Base-by-base conservation (phyloP, 2,113 vertebrate genomes). In the Cyanoramphus novaezelandiae region DNA sequence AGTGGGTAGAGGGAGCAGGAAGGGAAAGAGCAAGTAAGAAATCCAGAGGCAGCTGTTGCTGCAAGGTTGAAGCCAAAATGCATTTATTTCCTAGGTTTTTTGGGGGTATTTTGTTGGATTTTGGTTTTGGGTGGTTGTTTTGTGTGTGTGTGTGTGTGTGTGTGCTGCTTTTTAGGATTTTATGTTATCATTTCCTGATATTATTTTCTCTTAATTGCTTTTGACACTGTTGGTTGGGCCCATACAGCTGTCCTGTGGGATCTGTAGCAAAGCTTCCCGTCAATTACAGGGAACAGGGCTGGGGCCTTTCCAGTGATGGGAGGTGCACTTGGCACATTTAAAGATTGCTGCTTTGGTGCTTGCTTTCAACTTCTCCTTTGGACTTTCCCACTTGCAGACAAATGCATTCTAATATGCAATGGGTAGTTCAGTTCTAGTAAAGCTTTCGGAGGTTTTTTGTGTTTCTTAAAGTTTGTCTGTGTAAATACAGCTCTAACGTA, bases 191-290 rank as follows among this genome's bases (percentile, higher is more conserved):
- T 49, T 49, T 82, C 15, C 37, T 89, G 10, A 17, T 3, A 2
- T 77, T 53, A 3, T 13, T 13, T 8, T 84, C 29, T 41, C 29
- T 64, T 39, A 33, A 31, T 11, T 91, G 39, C 37, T 77, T 88
- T 87, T 68, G 69, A 35, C 7, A 4, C 17, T 65, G 57, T 27
- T 47, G 13, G 10, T 19, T 2, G 4, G 44, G 18, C 16, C 74
- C 18, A 3, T n/a, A 7, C 3, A 52, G 33, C 24, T 57, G 13
- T 17, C 10, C 27, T 6, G 6, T 0, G 0, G 39, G 19, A 67
- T 90, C 44, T n/a, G 21, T 31, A 50, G 71, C 39, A 29, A 52
- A 63, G 27, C 16, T 90, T 39, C 13, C 20, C 4, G 0, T 1
- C n/a, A 29, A 15, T 43, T 29, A 5, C 7, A 5, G 60, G 37